Conservation (phyloP, 2,888 invertebrate genomes). For the Lydus trimaculatus region DNA sequence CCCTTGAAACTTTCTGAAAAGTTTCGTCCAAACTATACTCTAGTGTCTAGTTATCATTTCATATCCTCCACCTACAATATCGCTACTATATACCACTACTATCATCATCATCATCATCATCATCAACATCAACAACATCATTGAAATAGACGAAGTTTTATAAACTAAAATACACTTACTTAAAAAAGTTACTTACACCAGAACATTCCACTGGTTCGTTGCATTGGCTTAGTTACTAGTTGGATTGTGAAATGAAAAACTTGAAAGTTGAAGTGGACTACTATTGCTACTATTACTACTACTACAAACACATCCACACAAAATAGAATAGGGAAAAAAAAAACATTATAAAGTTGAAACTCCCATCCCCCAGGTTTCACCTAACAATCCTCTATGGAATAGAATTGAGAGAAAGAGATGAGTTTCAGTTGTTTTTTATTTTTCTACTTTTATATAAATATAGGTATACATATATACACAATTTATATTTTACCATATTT, state of each 20-base stretch:
- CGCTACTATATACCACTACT: not conserved
- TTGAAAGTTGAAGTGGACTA: constrained; percentile 26
- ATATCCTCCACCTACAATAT: constrained; percentile 18
- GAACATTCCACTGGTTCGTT: not conserved
- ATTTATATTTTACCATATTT: not conserved
- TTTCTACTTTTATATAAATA: not conserved
- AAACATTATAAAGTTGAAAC: constrained; percentile 27
- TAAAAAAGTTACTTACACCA: constrained; percentile 27
- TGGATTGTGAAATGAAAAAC: constrained; percentile 25
- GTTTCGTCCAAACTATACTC: constrained; percentile 15
- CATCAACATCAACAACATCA: not conserved
- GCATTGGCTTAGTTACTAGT: not conserved
- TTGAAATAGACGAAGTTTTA: constrained; percentile 3
- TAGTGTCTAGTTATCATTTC: constrained; percentile 23
- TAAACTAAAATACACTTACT: constrained; percentile 22
- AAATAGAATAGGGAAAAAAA: too few species aligned
- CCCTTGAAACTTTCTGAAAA: not conserved
- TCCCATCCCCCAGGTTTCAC: constrained; percentile 12
- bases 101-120: not conserved
- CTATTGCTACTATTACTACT: not conserved
- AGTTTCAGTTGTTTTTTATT: constrained; percentile 24
- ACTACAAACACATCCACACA: not conserved
- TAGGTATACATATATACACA: too few species aligned
- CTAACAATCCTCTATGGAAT: constrained; percentile 30
- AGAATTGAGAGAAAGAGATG: constrained; percentile 12